Percentiles rank a stretch among this genome's conserved stretches.
Evolutionary conservation across 2,888 invertebrate genomes (phyloP).

Genomic region (Philereme transversata): DNA sequence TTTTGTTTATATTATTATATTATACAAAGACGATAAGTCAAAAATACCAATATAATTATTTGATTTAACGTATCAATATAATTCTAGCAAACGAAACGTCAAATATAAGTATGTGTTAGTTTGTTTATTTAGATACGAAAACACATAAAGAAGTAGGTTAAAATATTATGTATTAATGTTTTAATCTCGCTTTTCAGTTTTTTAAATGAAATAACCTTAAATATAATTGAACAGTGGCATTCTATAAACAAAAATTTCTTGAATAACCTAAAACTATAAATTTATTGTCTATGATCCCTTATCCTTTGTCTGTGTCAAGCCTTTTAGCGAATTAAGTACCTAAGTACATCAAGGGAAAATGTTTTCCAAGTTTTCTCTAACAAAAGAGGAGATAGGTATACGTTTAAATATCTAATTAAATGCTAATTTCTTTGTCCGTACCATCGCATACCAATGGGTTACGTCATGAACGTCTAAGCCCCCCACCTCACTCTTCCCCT

Average conservation of each 20-base stretch:
- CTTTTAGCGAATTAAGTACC: neutral
- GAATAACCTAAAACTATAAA: neutral
- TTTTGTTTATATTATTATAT: no score
- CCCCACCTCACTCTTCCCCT: constrained; percentile 34
- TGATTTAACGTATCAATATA: no score
- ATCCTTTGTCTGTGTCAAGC: constrained; percentile 2
- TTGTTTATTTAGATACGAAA: no score
- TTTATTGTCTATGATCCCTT: constrained; percentile 14
- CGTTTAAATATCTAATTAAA: constrained; percentile 42
- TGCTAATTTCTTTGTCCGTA: constrained; percentile 64
- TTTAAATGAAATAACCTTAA: no score
- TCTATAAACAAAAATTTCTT: neutral
- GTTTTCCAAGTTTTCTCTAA: constrained; percentile 24
- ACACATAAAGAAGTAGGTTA: no score
- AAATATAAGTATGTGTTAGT: no score
- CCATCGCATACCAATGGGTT: constrained; percentile 72
- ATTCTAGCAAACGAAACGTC: no score
- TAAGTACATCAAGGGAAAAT: constrained; percentile 14
- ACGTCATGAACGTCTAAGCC: constrained; percentile 65
- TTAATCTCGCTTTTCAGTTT: no score
- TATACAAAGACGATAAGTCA: no score
- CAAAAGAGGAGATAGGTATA: constrained; percentile 27
- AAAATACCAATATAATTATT: no score
- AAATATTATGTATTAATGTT: no score
- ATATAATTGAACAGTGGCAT: no score